Percentiles rank a stretch among this genome's conserved stretches.
These are phyloP conservation scores for Synanceia verrucosa DNA, from an alignment of 2,797 vertebrate genomes.

Conservation along the genomic window DNA sequence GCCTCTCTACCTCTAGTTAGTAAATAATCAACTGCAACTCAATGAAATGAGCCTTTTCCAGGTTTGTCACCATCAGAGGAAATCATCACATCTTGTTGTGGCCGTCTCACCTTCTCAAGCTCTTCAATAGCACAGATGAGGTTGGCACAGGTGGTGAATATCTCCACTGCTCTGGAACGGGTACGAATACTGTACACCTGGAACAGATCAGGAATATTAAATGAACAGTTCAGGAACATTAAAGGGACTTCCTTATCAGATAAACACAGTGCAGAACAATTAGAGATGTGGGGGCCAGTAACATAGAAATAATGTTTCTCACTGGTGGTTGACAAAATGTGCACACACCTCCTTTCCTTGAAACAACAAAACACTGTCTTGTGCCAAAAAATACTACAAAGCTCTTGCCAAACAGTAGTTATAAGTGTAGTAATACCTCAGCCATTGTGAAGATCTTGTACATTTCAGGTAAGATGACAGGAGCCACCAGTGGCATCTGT, in stretches of 20 bases:
- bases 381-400: background rate
- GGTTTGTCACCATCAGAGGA: background rate
- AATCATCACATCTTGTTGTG: background rate
- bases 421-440: slow-evolving; percentile 82
- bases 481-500: slow-evolving; percentile 98
- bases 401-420: too few relatives aligned
- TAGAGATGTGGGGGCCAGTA: background rate
- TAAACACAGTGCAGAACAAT: background rate
- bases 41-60: background rate
- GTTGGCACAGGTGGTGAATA: slow-evolving; percentile 98
- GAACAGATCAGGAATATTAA: background rate
- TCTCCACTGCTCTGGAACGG: slow-evolving; percentile 95
- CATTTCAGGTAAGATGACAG: slow-evolving; percentile 99
- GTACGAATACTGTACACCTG: slow-evolving; percentile 98
- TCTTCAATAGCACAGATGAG: slow-evolving; percentile 98
- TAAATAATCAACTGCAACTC: background rate
- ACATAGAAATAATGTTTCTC: background rate
- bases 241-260: background rate
- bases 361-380: background rate
- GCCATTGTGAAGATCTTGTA: slow-evolving; percentile 99
- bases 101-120: slow-evolving; percentile 88
- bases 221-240: background rate
- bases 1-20: background rate
- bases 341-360: background rate
- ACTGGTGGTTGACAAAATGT: background rate